A percentile compares a stretch with the other conserved stretches of the same genome.
These are phyloP conservation scores for Stichopus chloronotus DNA, from an alignment of 35 echinoderm and acorn worm species.

Conservation along the genomic window DNA sequence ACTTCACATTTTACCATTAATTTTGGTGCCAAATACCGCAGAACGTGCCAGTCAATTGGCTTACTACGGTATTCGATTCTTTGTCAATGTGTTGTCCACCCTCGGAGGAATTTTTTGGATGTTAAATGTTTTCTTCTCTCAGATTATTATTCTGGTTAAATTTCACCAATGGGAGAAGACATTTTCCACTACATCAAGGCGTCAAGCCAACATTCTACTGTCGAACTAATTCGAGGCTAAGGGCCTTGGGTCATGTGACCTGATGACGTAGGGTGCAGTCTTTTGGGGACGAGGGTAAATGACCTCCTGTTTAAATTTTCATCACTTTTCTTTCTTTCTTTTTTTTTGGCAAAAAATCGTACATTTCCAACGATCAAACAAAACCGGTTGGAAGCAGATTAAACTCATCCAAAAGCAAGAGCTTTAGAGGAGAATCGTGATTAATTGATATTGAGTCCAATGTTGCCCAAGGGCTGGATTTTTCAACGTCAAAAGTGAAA, in stretches of 20 bases:
- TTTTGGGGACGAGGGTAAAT: constrained; percentile 12
- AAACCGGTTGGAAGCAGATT: constrained; percentile 9
- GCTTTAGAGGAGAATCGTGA: not conserved
- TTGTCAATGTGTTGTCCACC: not conserved
- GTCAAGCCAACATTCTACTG: not conserved
- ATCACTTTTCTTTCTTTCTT: not conserved
- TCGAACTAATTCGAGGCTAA: not conserved
- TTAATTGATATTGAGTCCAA: constrained; percentile 25
- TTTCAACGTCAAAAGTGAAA: constrained; percentile 21
- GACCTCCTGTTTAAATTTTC: constrained; percentile 7
- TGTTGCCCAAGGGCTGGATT: constrained; percentile 6
- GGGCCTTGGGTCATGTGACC: constrained; percentile 15
- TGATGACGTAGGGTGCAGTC: not conserved
- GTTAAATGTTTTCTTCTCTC: not conserved
- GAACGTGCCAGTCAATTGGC: too few relatives aligned
- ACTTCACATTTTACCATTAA: too few relatives aligned
- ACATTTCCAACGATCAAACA: not conserved
- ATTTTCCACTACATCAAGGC: not conserved
- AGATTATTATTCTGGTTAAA: not conserved
- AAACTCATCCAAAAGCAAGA: not conserved
- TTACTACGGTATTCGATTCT: too few relatives aligned
- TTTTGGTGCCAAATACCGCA: too few relatives aligned
- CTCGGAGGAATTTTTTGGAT: not conserved
- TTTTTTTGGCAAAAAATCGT: not conserved
- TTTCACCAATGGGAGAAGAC: constrained; percentile 8